Evolutionary conservation across 1,140 invertebrate genomes (phyloP).

Genomic region (Camponotus vicinus): DNA sequence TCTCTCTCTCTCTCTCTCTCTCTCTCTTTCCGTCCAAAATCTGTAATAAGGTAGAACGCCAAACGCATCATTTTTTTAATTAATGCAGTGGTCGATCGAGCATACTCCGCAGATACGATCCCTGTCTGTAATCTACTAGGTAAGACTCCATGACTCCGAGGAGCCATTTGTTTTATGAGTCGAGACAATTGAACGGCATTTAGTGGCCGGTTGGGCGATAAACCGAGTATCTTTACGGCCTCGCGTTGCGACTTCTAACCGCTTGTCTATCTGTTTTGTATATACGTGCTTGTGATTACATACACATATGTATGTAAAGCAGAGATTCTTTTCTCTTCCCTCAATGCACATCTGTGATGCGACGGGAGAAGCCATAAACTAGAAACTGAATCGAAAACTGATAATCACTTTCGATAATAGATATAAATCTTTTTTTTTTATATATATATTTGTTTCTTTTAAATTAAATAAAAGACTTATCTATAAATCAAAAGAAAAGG

Average conservation of each 20-base stretch:
- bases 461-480: neutral
- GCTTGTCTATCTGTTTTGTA: slow-evolving; percentile 13
- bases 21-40: no score
- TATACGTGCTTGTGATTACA: slow-evolving; percentile 10
- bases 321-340: neutral
- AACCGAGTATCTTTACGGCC: slow-evolving; percentile 73
- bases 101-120: slow-evolving; percentile 24
- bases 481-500: neutral
- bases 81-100: slow-evolving; percentile 22
- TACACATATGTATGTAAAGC: neutral
- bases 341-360: slow-evolving; percentile 18
- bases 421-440: slow-evolving; percentile 2
- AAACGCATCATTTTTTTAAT: no score
- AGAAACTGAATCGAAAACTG: slow-evolving; percentile 13
- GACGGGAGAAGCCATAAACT: neutral
- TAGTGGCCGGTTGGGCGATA: slow-evolving; percentile 63
- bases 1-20: neutral
- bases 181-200: slow-evolving; percentile 74
- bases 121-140: neutral
- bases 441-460: neutral
- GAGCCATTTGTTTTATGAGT: slow-evolving; percentile 65
- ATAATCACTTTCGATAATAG: neutral
- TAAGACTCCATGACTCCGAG: slow-evolving; percentile 23
- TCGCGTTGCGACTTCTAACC: slow-evolving; percentile 54
- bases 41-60: no score